Percentiles rank a stretch among this genome's conserved stretches.
phyloP scores from a whole-genome alignment of 2,797 vertebrate genomes.

The Gouania willdenowi region DNA sequence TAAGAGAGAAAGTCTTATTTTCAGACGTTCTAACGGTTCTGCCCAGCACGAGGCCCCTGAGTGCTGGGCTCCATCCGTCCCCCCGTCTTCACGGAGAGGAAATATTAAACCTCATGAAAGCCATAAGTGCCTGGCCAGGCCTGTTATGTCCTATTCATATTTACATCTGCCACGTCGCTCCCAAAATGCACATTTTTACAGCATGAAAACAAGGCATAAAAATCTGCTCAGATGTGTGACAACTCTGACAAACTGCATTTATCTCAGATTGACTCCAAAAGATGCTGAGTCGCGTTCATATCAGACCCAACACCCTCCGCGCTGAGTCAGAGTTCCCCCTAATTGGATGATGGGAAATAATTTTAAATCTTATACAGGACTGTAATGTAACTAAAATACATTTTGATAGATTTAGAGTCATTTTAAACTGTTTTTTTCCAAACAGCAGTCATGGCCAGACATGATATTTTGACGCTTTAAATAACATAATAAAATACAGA shows the following conservation, averaged over 20 bases:
- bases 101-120: conserved; percentile 77
- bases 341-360: too few species aligned
- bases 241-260: conserved; percentile 56
- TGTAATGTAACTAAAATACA: too few species aligned
- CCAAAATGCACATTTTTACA: conserved; percentile 68
- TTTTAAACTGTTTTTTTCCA: too few species aligned
- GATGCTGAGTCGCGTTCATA: conserved; percentile 31
- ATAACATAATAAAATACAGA: too few species aligned
- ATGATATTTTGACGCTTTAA: too few species aligned
- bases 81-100: conserved; percentile 65
- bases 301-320: too few species aligned
- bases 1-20: conserved; percentile 61
- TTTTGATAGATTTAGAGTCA: too few species aligned
- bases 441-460: too few species aligned
- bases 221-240: conserved; percentile 56
- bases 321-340: too few species aligned
- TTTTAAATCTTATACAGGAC: too few species aligned
- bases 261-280: conserved; percentile 25
- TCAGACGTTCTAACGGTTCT: conserved; percentile 58
- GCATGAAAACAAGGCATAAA: conserved; percentile 50
- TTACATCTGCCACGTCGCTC: conserved; percentile 65
- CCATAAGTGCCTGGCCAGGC: conserved; percentile 70
- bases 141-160: conserved; percentile 78
- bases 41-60: conserved; percentile 66
- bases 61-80: conserved; percentile 58